Percentiles rank a stretch among this genome's conserved stretches.
These are phyloP conservation scores for Anthophora plumipes DNA, from an alignment of 2,888 invertebrate genomes.

Conservation along the genomic window DNA sequence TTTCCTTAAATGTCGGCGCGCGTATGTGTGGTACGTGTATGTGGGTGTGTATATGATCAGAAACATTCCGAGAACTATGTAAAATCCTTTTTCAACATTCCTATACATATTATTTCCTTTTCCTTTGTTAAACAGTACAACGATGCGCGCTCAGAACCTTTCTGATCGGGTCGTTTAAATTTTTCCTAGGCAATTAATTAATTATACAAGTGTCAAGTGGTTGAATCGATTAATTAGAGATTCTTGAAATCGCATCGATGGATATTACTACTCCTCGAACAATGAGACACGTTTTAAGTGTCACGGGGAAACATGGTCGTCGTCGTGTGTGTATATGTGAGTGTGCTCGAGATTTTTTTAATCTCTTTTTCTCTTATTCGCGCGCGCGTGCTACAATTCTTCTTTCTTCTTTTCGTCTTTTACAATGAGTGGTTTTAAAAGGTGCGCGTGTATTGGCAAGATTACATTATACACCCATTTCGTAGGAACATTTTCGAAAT, in stretches of 20 bases:
- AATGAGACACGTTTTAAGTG: background rate
- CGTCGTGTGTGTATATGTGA: background rate
- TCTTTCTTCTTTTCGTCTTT: constrained; percentile 11
- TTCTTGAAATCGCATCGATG: constrained; percentile 18
- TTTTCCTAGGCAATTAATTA: constrained; percentile 42
- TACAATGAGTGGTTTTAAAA: constrained; percentile 42
- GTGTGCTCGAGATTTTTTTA: background rate
- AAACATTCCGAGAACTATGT: constrained; percentile 49
- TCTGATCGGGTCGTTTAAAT: constrained; percentile 41
- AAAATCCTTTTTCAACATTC: constrained; percentile 19
- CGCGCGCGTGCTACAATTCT: background rate
- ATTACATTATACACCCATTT: constrained; percentile 72
- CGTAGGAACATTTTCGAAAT: constrained; percentile 75
- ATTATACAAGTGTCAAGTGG: constrained; percentile 61
- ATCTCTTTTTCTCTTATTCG: background rate
- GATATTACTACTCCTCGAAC: background rate
- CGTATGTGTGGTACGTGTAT: background rate
- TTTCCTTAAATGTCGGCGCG: background rate
- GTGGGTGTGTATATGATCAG: constrained; percentile 34
- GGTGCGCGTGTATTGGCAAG: constrained; percentile 78
- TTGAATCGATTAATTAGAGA: constrained; percentile 48
- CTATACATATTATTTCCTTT: constrained; percentile 42
- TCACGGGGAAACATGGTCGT: no score
- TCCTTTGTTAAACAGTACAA: constrained; percentile 43
- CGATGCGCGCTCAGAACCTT: constrained; percentile 49